A percentile compares a stretch with the other conserved stretches of the same genome.
These are phyloP conservation scores for Phenganax stokvisi DNA, from an alignment of 92 coral and sea anemone genomes.

Conservation along the genomic window DNA sequence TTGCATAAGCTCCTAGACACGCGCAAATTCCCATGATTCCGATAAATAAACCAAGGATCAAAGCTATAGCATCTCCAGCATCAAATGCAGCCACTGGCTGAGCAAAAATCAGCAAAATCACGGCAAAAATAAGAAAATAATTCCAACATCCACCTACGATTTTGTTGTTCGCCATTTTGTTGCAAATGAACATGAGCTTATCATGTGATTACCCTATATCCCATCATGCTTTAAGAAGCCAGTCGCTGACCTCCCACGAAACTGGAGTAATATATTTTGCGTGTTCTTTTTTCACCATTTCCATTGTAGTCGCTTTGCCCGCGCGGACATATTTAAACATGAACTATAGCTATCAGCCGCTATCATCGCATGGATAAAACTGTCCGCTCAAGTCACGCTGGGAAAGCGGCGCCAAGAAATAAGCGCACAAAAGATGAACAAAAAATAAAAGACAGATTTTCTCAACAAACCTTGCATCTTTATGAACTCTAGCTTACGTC, in stretches of 20 bases:
- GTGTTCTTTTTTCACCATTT: too few relatives aligned
- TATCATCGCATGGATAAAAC: too few relatives aligned
- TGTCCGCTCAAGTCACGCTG: too few relatives aligned
- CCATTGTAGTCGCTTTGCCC: too few relatives aligned
- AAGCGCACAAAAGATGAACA: neutral
- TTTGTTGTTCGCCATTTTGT: conserved; percentile 63
- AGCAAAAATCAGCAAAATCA: conserved; percentile 63
- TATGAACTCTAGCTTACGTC: neutral
- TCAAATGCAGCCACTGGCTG: conserved; percentile 93
- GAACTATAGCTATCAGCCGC: too few relatives aligned
- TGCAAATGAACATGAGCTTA: conserved; percentile 8
- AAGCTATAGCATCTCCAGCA: conserved; percentile 97
- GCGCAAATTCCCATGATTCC: conserved; percentile 99
- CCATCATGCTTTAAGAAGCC: neutral
- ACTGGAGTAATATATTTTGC: neutral
- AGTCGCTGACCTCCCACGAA: neutral
- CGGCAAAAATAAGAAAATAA: conserved; percentile 30
- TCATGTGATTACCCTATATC: conserved; percentile 23
- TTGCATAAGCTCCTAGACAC: conserved; percentile 95
- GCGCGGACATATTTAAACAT: too few relatives aligned
- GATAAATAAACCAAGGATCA: conserved; percentile 83
- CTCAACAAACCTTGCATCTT: neutral
- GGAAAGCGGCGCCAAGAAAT: too few relatives aligned
- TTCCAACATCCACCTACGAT: conserved; percentile 53
- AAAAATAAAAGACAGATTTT: neutral